Evolutionary conservation across 2,797 vertebrate species (phyloP), one percentile per base, ranked within the genome.

Genomic region (Thripadectes ignobilis): DNA sequence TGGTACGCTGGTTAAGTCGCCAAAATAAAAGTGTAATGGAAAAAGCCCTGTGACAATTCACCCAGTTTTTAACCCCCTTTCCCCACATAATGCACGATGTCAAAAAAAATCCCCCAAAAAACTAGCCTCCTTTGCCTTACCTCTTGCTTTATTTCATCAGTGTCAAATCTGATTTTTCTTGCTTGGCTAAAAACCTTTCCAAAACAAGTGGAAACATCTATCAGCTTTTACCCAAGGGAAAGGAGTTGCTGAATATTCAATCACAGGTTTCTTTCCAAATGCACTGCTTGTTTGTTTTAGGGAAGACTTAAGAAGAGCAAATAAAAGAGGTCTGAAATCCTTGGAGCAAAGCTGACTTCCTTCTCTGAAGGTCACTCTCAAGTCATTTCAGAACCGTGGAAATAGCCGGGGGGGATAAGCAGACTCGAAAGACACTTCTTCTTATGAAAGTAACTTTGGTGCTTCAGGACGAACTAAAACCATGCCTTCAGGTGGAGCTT

Each of bases 111-210:
- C 18, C 4, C 6, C 27, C 59, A 5, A 6, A 68, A 21, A 22
- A 41, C 36, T 49, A 22, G 22, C 24, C 10, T 72, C 66, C 49
- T 74, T 8, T 92, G 43, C 79, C 48, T 75, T 45, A 54, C 76
- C 66, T 84, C 52, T 19, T 18, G 18, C 39, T 92, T 91, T 75
- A 74, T 61, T 93, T 85, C 1, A 74, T 57, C 72, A 58, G 46
- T 41, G 85, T 77, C 81, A 95, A 76, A 76, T 65, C 65, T 34
- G 24, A 89, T 88, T 38, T 63, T 87, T 46, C 4, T 4, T 67
- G 81, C 84, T 89, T 67, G 61, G 65, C 52, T 93, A 79, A 68
- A 96, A 93, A 85, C 49, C 32, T 51, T 92, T 74, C 58, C 41
- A 77, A 77, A 85, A 57, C 45, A 82, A 85, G 38, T 10, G 43